Base-by-base conservation (phyloP, 2,797 vertebrate species). In the Lacerta bilineata region DNA sequence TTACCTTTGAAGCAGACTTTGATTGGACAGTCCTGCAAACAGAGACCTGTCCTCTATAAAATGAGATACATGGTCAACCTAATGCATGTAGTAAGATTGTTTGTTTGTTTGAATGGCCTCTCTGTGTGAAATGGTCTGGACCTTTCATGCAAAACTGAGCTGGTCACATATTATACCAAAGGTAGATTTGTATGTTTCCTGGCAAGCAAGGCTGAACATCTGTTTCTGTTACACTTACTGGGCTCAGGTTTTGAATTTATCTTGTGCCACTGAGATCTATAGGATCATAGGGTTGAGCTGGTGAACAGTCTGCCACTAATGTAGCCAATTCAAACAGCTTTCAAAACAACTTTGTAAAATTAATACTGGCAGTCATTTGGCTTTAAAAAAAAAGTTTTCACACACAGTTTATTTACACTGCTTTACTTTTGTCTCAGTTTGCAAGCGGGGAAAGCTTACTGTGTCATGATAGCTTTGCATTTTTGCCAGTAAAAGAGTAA, bases 381-480 rank as follows among this genome's bases (percentile, higher is more conserved):
- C 18, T 43, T 77, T 91, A 29, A 64, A 69, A 96, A 95, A 95
- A 80, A 96, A 94, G 18, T 95, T 95, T 95, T 93, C 93, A 93
- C 96, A 97, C 91, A 78, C 86, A 96, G 95, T 91, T 95, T 95
- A 95, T 94, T 96, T 91, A 96, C 93, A 96, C 95, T 95, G 84
- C 87, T 97, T 97, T 97, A 96, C 97, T 97, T 95, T 85, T 95
- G 91, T 84, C 93, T 59, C 90, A 96, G 78, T 95, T 97, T 95
- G 96, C 95, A 96, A 94, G 8, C 17, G 29, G 29, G 94, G 94
- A 93, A 92, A 10, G 39, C 94, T 95, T 93, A 95, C 96, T 92
- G 96, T 95, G 91, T 93, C 93, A 93, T 94, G 90, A 96, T 95
- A 94, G 96, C 81, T 91, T 95, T 96, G 92, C 91, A 96, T 95